Percentiles rank a stretch among this genome's conserved stretches.
These are phyloP conservation scores for Clarias pachynema DNA, from an alignment of 2,797 vertebrate species.

Conservation along the genomic window DNA sequence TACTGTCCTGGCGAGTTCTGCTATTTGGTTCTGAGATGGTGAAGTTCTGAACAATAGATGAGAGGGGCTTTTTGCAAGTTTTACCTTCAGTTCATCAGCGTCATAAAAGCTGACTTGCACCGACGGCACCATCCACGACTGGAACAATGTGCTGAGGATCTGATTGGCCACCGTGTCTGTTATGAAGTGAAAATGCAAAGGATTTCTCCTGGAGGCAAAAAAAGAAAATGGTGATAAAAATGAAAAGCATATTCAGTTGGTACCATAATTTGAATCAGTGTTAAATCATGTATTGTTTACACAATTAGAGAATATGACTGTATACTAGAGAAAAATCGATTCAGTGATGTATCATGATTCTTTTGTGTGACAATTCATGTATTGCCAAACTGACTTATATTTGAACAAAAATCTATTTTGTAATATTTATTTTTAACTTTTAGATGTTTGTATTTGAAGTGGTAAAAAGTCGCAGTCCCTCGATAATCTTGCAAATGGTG, in stretches of 20 bases:
- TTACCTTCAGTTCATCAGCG: conserved; percentile 90
- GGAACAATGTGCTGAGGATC: conserved; percentile 87
- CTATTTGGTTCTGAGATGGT: background rate
- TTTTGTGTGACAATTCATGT: too few species aligned
- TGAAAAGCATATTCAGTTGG: background rate
- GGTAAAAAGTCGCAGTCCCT: too few species aligned
- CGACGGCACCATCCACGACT: conserved; percentile 95
- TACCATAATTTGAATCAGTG: background rate
- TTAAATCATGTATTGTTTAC: background rate
- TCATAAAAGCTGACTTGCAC: conserved; percentile 92
- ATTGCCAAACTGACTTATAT: too few species aligned
- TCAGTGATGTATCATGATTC: too few species aligned
- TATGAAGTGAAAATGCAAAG: conserved; percentile 94
- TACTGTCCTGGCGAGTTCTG: background rate
- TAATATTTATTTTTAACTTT: too few species aligned
- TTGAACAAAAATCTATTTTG: too few species aligned
- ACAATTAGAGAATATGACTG: conserved; percentile 3
- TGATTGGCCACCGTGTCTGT: conserved; percentile 86
- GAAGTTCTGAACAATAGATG: background rate
- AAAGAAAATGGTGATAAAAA: background rate
- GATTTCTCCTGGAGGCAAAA: conserved; percentile 82
- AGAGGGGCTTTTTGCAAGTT: background rate
- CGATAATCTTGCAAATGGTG: too few species aligned
- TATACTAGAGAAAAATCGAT: too few species aligned
- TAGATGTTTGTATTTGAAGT: too few species aligned